Conservation (phyloP, 1,140 invertebrate species). For the Arctopsyche grandis region DNA sequence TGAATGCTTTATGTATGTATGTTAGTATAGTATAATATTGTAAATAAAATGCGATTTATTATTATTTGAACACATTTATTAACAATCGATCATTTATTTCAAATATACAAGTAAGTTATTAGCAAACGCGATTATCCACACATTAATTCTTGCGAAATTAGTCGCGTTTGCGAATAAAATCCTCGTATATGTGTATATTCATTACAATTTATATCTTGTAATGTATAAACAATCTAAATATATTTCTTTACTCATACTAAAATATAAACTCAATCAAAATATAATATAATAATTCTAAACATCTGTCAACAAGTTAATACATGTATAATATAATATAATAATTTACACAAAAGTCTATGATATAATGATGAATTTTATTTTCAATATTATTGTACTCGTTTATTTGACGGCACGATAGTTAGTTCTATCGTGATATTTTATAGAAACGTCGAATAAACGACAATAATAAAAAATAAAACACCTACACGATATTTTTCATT, state of each 20-base stretch:
- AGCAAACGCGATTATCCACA: neutral
- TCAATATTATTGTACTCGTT: conserved; percentile 2
- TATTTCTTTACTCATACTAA: too few relatives aligned
- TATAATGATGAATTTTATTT: neutral
- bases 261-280: too few relatives aligned
- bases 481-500: too few relatives aligned
- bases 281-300: neutral
- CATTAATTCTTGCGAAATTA: neutral
- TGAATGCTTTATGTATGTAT: too few relatives aligned
- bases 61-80: conserved; percentile 5
- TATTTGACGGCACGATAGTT: neutral
- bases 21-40: too few relatives aligned
- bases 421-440: too few relatives aligned
- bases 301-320: conserved; percentile 13
- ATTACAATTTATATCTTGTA: too few relatives aligned
- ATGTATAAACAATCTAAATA: conserved; percentile 7
- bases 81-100: neutral
- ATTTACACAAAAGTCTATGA: neutral
- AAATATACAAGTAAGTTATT: neutral
- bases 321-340: neutral
- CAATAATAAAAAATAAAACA: too few relatives aligned
- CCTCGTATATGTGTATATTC: too few relatives aligned
- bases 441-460: too few relatives aligned
- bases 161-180: neutral
- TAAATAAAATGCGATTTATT: too few relatives aligned